These are phyloP conservation scores for Ptychoptera albimana DNA, from an alignment of 2,888 invertebrate genomes.

Conservation along the genomic window DNA sequence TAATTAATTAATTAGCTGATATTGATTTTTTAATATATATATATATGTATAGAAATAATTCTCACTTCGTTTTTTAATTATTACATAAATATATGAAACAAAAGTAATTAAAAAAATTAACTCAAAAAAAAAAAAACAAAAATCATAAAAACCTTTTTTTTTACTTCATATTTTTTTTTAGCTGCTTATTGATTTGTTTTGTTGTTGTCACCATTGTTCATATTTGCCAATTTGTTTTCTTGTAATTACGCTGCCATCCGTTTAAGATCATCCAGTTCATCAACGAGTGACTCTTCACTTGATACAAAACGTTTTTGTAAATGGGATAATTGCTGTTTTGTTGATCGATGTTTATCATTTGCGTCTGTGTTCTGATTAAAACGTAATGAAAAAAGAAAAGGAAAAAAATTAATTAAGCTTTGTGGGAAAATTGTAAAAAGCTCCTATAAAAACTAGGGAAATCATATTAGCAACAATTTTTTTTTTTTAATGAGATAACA, in stretches of 20 bases:
- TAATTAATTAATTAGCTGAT: too few relatives aligned
- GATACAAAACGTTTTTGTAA: conserved; percentile 48
- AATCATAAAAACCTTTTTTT: not conserved
- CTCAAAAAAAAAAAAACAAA: too few relatives aligned
- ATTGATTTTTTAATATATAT: not conserved
- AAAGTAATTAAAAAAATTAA: too few relatives aligned
- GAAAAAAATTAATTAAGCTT: too few relatives aligned
- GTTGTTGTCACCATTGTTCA: not conserved
- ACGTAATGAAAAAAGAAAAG: not conserved
- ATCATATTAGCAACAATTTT: too few relatives aligned
- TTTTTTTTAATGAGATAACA: too few relatives aligned
- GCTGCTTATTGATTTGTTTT: not conserved
- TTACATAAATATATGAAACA: too few relatives aligned
- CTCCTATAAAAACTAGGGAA: too few relatives aligned
- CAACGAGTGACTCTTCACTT: conserved; percentile 43
- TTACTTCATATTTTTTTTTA: not conserved
- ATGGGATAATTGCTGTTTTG: not conserved
- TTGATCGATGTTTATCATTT: not conserved
- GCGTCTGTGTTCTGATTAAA: not conserved
- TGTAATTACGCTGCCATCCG: conserved; percentile 30
- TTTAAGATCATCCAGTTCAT: conserved; percentile 46
- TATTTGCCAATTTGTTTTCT: conserved; percentile 1
- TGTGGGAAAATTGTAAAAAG: too few relatives aligned
- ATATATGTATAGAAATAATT: not conserved
- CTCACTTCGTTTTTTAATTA: too few relatives aligned